Percentiles rank a stretch among this genome's conserved stretches.
phyloP scores from a whole-genome alignment of 2,888 invertebrate species.

The Clitarchus hookeri region DNA sequence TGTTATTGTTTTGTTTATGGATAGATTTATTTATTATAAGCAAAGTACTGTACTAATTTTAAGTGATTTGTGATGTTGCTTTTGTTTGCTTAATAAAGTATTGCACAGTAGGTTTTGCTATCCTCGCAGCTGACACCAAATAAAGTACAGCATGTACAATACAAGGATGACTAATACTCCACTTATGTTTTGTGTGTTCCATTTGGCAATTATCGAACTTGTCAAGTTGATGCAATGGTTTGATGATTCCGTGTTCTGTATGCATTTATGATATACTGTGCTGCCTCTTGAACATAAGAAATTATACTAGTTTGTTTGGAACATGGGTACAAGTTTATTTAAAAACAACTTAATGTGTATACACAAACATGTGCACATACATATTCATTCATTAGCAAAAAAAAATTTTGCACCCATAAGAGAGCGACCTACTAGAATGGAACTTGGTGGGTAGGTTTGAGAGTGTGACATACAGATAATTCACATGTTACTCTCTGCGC shows the following conservation, averaged over 20 bases:
- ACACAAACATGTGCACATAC: no score
- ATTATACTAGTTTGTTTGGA: neutral
- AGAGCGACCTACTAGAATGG: no score
- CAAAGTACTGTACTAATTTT: neutral
- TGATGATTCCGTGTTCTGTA: neutral
- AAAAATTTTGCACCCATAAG: no score
- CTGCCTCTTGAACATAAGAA: neutral
- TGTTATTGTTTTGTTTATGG: conserved; percentile 1
- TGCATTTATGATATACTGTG: conserved; percentile 5
- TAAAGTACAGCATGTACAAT: neutral
- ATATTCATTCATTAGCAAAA: no score
- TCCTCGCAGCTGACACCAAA: neutral
- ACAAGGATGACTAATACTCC: neutral
- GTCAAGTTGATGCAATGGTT: neutral
- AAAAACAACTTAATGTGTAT: no score
- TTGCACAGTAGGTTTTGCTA: neutral
- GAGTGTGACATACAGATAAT: no score
- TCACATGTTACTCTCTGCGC: no score
- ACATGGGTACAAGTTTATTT: neutral
- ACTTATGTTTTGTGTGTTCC: neutral
- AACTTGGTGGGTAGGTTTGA: no score
- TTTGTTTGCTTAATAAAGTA: conserved; percentile 6
- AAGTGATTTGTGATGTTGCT: conserved; percentile 5
- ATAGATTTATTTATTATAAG: conserved; percentile 4
- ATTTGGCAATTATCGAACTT: neutral